Percentiles rank a stretch among this genome's conserved stretches.
Evolutionary conservation across 2,797 vertebrate species (phyloP).

Genomic region (Xiphorhynchus erythropygius): DNA sequence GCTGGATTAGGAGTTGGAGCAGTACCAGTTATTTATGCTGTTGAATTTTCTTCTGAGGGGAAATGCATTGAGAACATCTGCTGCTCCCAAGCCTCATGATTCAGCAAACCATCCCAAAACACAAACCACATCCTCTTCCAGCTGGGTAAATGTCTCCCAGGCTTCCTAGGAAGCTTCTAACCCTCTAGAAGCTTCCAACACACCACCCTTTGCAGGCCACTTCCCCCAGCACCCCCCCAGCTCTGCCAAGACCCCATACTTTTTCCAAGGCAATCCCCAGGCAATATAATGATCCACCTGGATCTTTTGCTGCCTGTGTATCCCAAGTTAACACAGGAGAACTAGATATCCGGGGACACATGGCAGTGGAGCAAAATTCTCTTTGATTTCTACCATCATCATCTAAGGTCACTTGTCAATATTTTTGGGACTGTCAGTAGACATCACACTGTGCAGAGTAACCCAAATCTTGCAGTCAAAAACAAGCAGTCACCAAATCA

Average conservation of each 20-base stretch:
- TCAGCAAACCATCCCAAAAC: neutral
- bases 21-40: neutral
- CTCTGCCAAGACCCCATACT: neutral
- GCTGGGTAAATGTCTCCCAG: neutral
- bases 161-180: neutral
- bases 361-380: neutral
- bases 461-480: neutral
- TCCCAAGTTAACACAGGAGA: neutral
- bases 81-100: neutral
- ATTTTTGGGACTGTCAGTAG: neutral
- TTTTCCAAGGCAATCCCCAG: neutral
- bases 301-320: neutral
- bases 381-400: fast-evolving
- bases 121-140: neutral
- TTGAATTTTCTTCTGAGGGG: neutral
- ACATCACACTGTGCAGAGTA: fast-evolving
- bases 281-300: neutral
- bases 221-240: neutral
- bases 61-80: neutral
- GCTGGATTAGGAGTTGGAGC: neutral
- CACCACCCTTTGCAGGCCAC: neutral
- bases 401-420: neutral
- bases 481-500: fast-evolving
- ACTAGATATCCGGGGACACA: neutral
- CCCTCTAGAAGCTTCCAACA: neutral